Percentiles rank a stretch among this genome's conserved stretches.
Conservation (phyloP, 2,797 vertebrate genomes). For the Capromys pilorides region DNA sequence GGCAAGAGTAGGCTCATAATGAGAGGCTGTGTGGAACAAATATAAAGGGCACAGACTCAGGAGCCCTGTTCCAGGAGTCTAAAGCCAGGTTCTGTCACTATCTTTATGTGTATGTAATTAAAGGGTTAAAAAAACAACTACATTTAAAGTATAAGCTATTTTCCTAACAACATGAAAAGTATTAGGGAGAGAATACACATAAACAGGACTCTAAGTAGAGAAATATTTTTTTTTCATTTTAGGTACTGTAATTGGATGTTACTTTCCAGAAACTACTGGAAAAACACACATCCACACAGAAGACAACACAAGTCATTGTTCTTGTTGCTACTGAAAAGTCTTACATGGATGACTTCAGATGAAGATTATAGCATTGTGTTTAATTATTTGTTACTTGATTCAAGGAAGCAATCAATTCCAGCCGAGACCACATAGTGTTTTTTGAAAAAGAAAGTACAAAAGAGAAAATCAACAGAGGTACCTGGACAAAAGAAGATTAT, state of each 20-base stretch:
- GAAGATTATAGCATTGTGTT: conserved; percentile 45
- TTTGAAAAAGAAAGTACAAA: conserved; percentile 41
- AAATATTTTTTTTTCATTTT: neutral
- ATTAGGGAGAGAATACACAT: neutral
- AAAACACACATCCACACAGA: neutral
- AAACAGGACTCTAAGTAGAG: neutral
- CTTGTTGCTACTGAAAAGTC: conserved; percentile 16
- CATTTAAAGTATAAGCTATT: neutral
- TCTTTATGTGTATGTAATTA: neutral
- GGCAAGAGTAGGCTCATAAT: neutral
- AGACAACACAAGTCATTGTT: neutral
- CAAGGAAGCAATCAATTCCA: conserved; percentile 40
- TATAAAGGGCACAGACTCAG: neutral
- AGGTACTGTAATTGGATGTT: neutral
- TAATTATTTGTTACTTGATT: conserved; percentile 64
- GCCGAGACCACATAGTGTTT: neutral
- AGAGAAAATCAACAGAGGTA: neutral
- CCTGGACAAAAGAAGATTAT: neutral
- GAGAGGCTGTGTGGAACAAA: neutral
- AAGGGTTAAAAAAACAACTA: neutral
- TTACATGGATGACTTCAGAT: neutral
- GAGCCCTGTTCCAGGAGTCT: neutral
- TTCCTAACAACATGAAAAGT: neutral
- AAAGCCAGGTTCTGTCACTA: neutral
- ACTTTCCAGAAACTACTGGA: neutral